Evolutionary conservation across 2,888 invertebrate genomes (phyloP), one percentile per base, ranked within the genome.

Genomic region (Cenopis cana): DNA sequence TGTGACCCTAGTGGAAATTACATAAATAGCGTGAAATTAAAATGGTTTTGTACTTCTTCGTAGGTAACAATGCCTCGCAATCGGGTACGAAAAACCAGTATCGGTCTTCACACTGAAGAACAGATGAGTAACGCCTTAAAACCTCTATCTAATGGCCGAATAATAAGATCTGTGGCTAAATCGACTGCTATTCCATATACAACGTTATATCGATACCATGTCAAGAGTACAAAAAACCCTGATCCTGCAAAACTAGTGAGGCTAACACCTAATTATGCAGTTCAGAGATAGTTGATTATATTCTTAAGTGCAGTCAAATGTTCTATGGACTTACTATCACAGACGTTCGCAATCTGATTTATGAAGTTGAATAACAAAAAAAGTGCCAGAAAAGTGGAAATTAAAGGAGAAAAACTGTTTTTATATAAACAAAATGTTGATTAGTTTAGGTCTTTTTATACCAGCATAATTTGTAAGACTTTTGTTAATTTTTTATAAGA

Each of bases 151-250:
- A 14, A 64, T 52, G 52, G 64, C 64, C 64, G 1, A 54, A 52
- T 12, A 14, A 46, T 60, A 69, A 68, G 55, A 72, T 5, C 55
- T 46, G 68, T 74, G 18, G 67, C 5, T 33, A 33, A 29, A 33
- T 33, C 33, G 9, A 33, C 33, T 33, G 5, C 33, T 33, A 33
- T 33, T 66, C 70, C 72, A 56, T 73, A 52, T 29, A 73, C 72
- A 41, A 75, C 73, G 11, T 52, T 72, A 62, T 70, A 73, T 33
- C 62, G 73, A 24, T 69, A 69, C 17, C 55, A 71, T 67, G 50
- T 59, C 14, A 70, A 73, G 38, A 41, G 5, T 68, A 56, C 17
- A 65, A 70, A 62, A 4, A 65, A 55, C 17, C 60, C 29, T 54
- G 68, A 62, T 57, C 54, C 52, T 60, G 60, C 41, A 46, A 60